phyloP scores from a whole-genome alignment of 2,888 invertebrate genomes.

The Rhogogaster chlorosoma region DNA sequence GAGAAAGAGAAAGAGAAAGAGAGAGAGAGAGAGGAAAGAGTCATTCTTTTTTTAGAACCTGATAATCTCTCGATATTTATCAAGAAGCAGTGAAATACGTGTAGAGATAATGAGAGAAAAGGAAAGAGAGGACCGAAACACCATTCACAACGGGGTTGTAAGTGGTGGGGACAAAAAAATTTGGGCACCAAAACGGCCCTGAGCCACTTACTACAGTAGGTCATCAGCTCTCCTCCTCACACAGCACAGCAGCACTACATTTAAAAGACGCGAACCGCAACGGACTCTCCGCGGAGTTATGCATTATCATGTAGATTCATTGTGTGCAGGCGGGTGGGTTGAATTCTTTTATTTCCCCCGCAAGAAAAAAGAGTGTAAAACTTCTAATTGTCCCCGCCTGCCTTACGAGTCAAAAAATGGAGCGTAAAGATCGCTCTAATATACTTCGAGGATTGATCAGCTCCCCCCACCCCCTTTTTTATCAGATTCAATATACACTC shows the following conservation, averaged over 20 bases:
- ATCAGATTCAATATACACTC: too few species aligned
- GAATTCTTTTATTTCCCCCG: not conserved
- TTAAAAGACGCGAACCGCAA: constrained; percentile 40
- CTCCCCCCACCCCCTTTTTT: too few species aligned
- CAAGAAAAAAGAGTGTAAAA: not conserved
- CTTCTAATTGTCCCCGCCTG: too few species aligned
- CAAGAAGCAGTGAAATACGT: not conserved
- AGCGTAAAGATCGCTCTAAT: too few species aligned
- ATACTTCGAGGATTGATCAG: too few species aligned
- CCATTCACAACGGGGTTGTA: constrained; percentile 44
- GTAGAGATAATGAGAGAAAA: not conserved
- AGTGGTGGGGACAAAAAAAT: constrained; percentile 65
- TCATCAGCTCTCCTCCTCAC: constrained; percentile 75
- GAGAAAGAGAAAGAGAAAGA: not conserved
- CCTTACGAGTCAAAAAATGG: too few species aligned
- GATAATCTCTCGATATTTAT: not conserved
- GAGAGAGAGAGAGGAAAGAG: not conserved
- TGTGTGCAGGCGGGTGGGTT: not conserved
- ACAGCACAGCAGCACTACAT: constrained; percentile 56
- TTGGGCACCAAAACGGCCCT: constrained; percentile 77
- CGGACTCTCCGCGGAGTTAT: constrained; percentile 24
- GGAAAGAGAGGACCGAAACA: constrained; percentile 14
- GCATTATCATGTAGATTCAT: constrained; percentile 31
- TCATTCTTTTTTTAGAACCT: not conserved
- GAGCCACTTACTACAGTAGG: constrained; percentile 78